Evolutionary conservation across 2,113 vertebrate species (phyloP).

Genomic region (Sterrhoptilus dennistouni): DNA sequence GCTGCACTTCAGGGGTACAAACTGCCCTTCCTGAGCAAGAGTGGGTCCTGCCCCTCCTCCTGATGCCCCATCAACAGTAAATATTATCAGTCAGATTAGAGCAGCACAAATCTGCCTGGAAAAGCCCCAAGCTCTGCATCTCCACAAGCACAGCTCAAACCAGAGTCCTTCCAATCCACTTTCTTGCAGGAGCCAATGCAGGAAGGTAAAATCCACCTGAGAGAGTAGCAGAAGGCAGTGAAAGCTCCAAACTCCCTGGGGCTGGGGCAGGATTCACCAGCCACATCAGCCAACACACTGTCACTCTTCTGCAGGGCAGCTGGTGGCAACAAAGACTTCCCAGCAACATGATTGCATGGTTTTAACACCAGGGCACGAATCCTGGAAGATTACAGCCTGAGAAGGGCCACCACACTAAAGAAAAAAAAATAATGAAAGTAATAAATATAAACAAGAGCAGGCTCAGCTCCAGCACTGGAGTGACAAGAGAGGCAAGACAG

Average conservation of each 20-base stretch:
- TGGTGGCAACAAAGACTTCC: neutral
- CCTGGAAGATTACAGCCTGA: neutral
- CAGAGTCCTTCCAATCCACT: neutral
- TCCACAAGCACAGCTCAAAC: neutral
- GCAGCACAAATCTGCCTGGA: neutral
- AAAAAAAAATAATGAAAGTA: neutral
- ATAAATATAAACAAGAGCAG: neutral
- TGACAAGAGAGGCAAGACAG: neutral
- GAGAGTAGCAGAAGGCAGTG: neutral
- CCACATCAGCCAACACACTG: neutral
- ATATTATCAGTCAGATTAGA: neutral
- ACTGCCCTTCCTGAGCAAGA: neutral
- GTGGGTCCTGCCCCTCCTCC: neutral
- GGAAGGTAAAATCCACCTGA: neutral
- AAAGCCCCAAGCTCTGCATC: neutral
- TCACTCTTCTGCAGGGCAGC: neutral
- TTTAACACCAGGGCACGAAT: neutral
- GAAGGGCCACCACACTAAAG: neutral
- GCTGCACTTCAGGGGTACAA: neutral
- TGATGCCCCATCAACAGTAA: neutral
- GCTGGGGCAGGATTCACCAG: neutral
- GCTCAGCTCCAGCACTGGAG: neutral
- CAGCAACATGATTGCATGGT: neutral
- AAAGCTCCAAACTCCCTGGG: rapidly evolving
- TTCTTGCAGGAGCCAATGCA: neutral